Conservation (phyloP, 2,113 vertebrate genomes). For the Apeltes quadracus region DNA sequence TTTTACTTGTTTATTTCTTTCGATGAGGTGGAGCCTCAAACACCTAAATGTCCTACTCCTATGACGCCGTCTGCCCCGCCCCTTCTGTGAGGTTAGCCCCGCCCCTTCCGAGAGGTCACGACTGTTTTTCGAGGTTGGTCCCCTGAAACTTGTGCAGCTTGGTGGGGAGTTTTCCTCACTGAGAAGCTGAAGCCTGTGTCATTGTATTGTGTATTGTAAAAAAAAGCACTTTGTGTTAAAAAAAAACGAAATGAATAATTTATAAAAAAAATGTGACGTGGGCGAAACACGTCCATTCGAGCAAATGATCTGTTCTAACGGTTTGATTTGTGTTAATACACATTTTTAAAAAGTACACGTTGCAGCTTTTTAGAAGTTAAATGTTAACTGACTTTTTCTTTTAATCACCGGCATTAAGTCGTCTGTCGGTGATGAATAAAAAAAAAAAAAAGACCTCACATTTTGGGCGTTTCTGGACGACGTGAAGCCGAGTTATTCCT, state of each 20-base stretch:
- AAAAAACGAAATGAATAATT: background rate
- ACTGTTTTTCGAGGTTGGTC: background rate
- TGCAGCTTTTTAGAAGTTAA: background rate
- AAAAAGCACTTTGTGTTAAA: background rate
- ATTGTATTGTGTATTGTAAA: background rate
- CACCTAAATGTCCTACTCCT: background rate
- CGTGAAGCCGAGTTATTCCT: conserved; percentile 43
- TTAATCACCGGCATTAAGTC: conserved; percentile 20
- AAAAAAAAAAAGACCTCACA: conserved; percentile 51
- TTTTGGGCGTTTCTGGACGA: conserved; percentile 49
- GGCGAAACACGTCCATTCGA: background rate
- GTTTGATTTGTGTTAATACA: background rate
- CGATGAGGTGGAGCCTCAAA: background rate
- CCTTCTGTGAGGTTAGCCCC: background rate
- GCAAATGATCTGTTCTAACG: background rate
- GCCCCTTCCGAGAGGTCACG: too few species aligned
- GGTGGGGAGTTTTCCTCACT: background rate
- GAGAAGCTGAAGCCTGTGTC: background rate
- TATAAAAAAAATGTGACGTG: background rate
- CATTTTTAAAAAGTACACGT: too few species aligned
- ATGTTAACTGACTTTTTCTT: background rate
- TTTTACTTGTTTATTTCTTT: background rate
- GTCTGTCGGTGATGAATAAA: conserved; percentile 25
- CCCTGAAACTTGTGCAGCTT: background rate
- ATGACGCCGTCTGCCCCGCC: background rate